Conservation (phyloP, 2,888 invertebrate species). For the Malthinus seriepunctatus region DNA sequence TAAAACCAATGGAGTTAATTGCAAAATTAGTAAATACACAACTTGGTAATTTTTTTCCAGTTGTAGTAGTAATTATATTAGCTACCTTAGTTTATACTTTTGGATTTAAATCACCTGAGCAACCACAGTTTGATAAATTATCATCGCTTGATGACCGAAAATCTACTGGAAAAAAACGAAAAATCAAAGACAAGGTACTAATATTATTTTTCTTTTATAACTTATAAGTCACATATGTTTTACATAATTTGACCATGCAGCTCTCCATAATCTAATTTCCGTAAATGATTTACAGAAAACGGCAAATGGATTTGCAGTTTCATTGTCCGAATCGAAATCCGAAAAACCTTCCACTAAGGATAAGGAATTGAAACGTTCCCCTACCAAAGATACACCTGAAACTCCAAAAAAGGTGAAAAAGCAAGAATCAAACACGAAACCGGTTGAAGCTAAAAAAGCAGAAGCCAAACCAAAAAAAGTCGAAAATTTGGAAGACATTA, state of each 20-base stretch:
- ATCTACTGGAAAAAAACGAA: slow-evolving; percentile 68
- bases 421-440: slow-evolving; percentile 42
- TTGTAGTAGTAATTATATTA: slow-evolving; percentile 68
- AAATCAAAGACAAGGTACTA: slow-evolving; percentile 71
- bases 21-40: slow-evolving; percentile 62
- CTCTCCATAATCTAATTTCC: not conserved
- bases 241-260: not conserved
- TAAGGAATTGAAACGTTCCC: slow-evolving; percentile 48
- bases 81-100: slow-evolving; percentile 76
- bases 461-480: slow-evolving; percentile 49
- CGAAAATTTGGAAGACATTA: slow-evolving; percentile 58
- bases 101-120: slow-evolving; percentile 78
- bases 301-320: slow-evolving; percentile 63
- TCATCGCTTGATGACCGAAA: slow-evolving; percentile 69
- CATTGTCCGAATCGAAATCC: slow-evolving; percentile 61
- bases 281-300: slow-evolving; percentile 57
- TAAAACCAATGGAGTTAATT: slow-evolving; percentile 62
- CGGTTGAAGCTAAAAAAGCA: slow-evolving; percentile 58
- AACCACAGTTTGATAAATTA: slow-evolving; percentile 78
- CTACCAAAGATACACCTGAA: slow-evolving; percentile 60
- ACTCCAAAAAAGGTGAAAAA: slow-evolving; percentile 52
- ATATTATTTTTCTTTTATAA: not conserved
- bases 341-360: slow-evolving; percentile 64
- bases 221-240: not conserved
- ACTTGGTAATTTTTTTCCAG: slow-evolving; percentile 61